These are phyloP conservation scores for Telmatherina bonti DNA, from an alignment of 2,797 vertebrate species.

Conservation along the genomic window DNA sequence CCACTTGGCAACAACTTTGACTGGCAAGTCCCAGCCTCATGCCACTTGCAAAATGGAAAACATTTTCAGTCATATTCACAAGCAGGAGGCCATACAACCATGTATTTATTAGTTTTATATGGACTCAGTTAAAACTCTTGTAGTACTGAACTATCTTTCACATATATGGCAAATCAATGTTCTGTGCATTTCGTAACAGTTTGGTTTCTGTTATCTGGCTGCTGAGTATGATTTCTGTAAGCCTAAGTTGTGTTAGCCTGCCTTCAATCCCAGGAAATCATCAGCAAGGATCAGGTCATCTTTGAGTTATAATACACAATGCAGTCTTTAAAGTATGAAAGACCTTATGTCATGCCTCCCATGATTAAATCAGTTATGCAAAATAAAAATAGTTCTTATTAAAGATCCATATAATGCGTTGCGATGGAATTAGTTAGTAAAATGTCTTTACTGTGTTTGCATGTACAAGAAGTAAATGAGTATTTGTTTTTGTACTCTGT, in stretches of 20 bases:
- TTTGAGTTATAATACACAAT: conserved; percentile 13
- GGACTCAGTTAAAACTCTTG: neutral
- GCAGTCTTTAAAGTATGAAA: conserved; percentile 4
- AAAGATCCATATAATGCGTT: neutral
- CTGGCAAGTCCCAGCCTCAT: conserved; percentile 9
- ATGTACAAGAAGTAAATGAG: neutral
- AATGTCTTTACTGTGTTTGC: neutral
- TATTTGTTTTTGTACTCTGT: conserved; percentile 8
- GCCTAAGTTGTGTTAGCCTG: conserved; percentile 24
- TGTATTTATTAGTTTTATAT: neutral
- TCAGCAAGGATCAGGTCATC: conserved; percentile 24
- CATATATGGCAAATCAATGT: neutral
- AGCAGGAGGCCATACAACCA: neutral
- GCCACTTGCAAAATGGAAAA: neutral
- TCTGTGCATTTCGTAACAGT: conserved; percentile 1
- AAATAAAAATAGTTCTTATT: neutral
- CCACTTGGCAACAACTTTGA: neutral
- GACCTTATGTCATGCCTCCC: neutral
- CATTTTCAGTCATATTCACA: neutral
- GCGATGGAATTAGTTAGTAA: neutral
- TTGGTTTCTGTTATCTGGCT: conserved; percentile 15
- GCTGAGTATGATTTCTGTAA: conserved; percentile 1
- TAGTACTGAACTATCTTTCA: neutral
- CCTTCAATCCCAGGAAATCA: conserved; percentile 44
- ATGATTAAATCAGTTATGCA: neutral